These are phyloP conservation scores for Meriones psammophilus DNA, from an alignment of 2,797 vertebrate genomes.

Conservation along the genomic window DNA sequence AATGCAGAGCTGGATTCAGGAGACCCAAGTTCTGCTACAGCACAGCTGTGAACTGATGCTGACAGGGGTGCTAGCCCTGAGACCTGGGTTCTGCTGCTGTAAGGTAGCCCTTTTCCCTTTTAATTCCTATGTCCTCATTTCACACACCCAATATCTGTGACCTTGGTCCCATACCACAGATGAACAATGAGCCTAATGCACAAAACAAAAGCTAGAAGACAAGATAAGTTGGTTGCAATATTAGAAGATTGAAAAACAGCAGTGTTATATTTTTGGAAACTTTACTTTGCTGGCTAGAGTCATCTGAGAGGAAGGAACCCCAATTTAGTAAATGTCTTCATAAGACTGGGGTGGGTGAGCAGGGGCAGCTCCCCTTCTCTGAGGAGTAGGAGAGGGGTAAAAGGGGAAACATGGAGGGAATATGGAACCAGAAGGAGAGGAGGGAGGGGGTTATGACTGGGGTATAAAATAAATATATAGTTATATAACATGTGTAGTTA, in stretches of 20 bases:
- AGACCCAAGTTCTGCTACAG: background rate
- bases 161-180: background rate
- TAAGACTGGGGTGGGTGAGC: background rate
- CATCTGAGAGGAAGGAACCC: background rate
- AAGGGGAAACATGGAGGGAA: too few relatives aligned
- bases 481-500: too few relatives aligned
- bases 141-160: background rate
- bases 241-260: background rate
- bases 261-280: background rate
- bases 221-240: background rate
- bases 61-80: background rate
- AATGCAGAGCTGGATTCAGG: background rate
- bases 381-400: too few relatives aligned
- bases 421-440: too few relatives aligned
- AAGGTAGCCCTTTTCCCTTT: background rate
- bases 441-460: too few relatives aligned
- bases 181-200: background rate
- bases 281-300: background rate
- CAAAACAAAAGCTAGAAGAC: background rate
- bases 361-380: too few relatives aligned
- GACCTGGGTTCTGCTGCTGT: background rate
- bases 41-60: background rate
- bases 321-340: background rate
- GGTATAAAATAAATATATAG: too few relatives aligned
- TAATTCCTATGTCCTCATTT: background rate